These are phyloP conservation scores for Sula dactylatra DNA, from an alignment of 2,113 vertebrate species.

Conservation along the genomic window DNA sequence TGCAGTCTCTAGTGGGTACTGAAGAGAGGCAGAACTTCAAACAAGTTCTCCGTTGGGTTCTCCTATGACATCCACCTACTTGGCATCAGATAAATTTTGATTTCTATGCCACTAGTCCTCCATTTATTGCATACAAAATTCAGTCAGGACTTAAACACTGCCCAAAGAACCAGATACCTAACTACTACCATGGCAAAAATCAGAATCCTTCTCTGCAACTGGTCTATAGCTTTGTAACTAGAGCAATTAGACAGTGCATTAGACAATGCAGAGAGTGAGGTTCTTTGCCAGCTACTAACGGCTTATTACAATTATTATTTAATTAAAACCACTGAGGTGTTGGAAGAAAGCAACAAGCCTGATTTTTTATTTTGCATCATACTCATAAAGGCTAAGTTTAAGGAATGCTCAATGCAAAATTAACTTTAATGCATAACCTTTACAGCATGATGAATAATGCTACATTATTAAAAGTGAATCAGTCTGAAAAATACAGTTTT, in stretches of 20 bases:
- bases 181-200: background rate
- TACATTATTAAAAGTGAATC: slow-evolving; percentile 1
- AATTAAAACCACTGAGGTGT: background rate
- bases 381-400: background rate
- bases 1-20: background rate
- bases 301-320: background rate
- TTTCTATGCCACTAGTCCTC: background rate
- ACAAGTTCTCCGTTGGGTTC: background rate
- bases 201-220: background rate
- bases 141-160: background rate
- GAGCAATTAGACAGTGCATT: background rate
- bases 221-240: background rate
- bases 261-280: background rate
- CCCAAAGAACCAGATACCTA: background rate
- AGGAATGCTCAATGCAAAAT: background rate
- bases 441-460: background rate
- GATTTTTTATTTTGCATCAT: background rate
- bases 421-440: background rate
- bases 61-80: background rate
- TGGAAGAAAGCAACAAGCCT: background rate
- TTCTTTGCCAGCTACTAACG: background rate
- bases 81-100: background rate
- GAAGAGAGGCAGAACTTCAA: background rate
- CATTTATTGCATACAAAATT: background rate
- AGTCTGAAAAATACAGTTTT: background rate